Percentiles rank a stretch among this genome's conserved stretches.
Evolutionary conservation across 1,140 invertebrate genomes (phyloP).

Genomic region (Drosophila ohnishii): DNA sequence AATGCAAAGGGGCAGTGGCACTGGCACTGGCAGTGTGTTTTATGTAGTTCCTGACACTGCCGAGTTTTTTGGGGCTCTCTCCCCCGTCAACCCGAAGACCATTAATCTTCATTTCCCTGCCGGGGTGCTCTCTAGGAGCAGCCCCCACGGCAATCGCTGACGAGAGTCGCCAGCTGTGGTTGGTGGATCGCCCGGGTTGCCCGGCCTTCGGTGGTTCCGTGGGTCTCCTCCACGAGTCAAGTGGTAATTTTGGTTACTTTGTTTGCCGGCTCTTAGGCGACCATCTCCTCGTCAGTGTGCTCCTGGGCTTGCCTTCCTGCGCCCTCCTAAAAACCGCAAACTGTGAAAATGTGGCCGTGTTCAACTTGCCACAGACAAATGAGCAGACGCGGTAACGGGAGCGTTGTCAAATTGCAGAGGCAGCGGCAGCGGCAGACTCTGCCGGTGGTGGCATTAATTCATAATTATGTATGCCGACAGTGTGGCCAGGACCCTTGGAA

Average conservation of each 20-base stretch:
- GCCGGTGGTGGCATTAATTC: constrained; percentile 70
- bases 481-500: constrained; percentile 52
- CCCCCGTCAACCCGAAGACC: constrained; percentile 55
- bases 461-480: constrained; percentile 82
- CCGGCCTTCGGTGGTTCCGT: constrained; percentile 33
- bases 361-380: constrained; percentile 75
- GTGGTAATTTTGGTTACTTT: constrained; percentile 81
- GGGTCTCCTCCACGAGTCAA: constrained; percentile 68
- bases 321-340: constrained; percentile 46
- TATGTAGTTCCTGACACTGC: constrained; percentile 63
- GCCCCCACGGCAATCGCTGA: constrained; percentile 35
- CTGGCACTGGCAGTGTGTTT: constrained; percentile 54
- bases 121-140: constrained; percentile 16
- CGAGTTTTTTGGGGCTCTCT: constrained; percentile 64
- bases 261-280: constrained; percentile 57
- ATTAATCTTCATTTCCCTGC: constrained; percentile 78
- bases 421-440: constrained; percentile 28
- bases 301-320: background rate
- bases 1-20: constrained; percentile 18
- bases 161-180: constrained; percentile 51
- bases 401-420: constrained; percentile 65
- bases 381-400: constrained; percentile 52
- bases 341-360: constrained; percentile 75
- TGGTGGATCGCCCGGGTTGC: constrained; percentile 44
- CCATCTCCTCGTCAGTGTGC: background rate